These are phyloP conservation scores for Choristoneura fumiferana DNA, from an alignment of 1,140 invertebrate species.

Conservation along the genomic window DNA sequence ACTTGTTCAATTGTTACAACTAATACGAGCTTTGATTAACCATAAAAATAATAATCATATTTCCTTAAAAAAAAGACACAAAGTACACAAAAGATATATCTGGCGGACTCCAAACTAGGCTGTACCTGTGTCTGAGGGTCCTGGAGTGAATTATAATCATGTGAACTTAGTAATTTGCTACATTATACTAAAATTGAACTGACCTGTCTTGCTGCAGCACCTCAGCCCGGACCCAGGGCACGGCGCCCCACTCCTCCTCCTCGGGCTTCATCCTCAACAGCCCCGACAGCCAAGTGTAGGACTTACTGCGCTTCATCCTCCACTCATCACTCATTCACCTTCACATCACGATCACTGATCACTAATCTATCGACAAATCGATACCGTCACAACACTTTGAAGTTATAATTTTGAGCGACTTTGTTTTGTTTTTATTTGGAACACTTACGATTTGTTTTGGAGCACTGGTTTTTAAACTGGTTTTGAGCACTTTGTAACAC, in stretches of 20 bases:
- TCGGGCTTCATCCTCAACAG: conserved; percentile 50
- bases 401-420: not conserved
- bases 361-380: conserved; percentile 21
- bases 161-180: too few species aligned
- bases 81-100: too few species aligned
- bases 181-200: conserved; percentile 16
- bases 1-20: too few species aligned
- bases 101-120: too few species aligned
- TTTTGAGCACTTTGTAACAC: not conserved
- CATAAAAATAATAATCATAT: too few species aligned
- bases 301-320: conserved; percentile 69
- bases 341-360: conserved; percentile 27
- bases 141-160: too few species aligned
- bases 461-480: not conserved
- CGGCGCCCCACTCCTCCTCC: conserved; percentile 62
- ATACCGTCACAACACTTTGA: conserved; percentile 18
- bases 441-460: not conserved
- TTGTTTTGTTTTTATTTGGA: not conserved
- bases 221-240: conserved; percentile 57
- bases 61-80: too few species aligned
- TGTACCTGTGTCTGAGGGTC: too few species aligned
- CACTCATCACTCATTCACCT: conserved; percentile 26
- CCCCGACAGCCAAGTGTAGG: conserved; percentile 71
- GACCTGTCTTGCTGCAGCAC: conserved; percentile 55
- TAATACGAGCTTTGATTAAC: too few species aligned